Conservation (phyloP, 2,888 invertebrate genomes). For the Gymnosoma rotundatum region DNA sequence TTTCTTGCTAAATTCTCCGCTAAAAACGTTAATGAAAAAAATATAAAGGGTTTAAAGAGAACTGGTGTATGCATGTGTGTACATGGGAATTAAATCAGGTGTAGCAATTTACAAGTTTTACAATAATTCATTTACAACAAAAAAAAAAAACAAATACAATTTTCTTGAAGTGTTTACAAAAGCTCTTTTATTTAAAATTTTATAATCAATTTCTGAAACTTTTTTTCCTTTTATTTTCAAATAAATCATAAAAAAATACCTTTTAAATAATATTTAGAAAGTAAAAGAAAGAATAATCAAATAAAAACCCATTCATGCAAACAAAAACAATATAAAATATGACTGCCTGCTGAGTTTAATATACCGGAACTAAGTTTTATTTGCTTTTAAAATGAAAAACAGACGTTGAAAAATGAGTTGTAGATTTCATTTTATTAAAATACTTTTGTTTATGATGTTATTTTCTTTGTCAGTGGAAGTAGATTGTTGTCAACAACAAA, state of each 20-base stretch:
- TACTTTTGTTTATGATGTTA: slow-evolving; percentile 31
- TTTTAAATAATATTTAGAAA: slow-evolving; percentile 12
- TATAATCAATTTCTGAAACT: slow-evolving; percentile 23
- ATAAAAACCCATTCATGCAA: slow-evolving; percentile 35
- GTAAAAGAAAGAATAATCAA: slow-evolving; percentile 3
- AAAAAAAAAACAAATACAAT: slow-evolving; percentile 5
- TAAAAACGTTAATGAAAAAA: not conserved
- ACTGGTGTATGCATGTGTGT: slow-evolving; percentile 29
- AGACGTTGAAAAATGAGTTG: slow-evolving; percentile 19
- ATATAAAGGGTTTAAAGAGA: slow-evolving; percentile 1
- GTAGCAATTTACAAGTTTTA: not conserved
- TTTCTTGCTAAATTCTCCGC: not conserved
- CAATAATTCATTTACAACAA: not conserved
- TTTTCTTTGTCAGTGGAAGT: slow-evolving; percentile 14
- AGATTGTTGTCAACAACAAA: slow-evolving; percentile 39
- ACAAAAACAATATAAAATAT: slow-evolving; percentile 2
- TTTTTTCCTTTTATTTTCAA: not conserved
- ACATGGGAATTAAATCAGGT: not conserved
- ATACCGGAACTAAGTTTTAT: slow-evolving; percentile 56
- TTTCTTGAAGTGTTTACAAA: slow-evolving; percentile 2
- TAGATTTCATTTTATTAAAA: slow-evolving; percentile 36
- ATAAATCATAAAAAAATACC: slow-evolving; percentile 54
- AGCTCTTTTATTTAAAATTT: not conserved
- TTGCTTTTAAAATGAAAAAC: slow-evolving; percentile 40
- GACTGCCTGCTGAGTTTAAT: slow-evolving; percentile 50